phyloP scores from a whole-genome alignment of 2,113 vertebrate species.

The Glaucomys volans region DNA sequence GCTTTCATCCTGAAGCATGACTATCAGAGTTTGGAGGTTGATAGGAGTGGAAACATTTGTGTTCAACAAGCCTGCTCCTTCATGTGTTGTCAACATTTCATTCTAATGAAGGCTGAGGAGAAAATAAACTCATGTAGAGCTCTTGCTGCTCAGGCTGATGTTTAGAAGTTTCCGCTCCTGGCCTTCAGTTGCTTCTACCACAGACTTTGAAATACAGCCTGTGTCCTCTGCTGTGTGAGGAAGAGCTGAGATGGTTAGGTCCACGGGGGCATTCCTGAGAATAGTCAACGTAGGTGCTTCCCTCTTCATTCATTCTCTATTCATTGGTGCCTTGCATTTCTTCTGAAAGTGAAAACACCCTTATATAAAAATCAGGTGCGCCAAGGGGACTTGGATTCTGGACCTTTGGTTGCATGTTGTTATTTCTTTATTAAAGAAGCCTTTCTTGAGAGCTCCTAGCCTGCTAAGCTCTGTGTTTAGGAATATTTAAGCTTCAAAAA shows the following conservation, averaged over 20 bases:
- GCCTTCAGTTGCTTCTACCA: not conserved
- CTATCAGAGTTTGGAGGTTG: constrained; percentile 71
- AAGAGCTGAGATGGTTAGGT: not conserved
- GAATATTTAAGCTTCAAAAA: not conserved
- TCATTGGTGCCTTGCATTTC: not conserved
- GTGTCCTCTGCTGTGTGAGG: not conserved
- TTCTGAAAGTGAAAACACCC: not conserved
- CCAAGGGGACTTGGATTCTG: not conserved
- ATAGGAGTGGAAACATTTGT: constrained; percentile 78
- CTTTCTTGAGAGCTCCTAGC: not conserved
- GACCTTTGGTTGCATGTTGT: not conserved
- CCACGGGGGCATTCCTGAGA: not conserved
- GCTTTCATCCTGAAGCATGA: constrained; percentile 70
- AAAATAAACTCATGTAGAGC: constrained; percentile 47
- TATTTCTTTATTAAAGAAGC: constrained; percentile 2
- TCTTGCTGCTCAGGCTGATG: constrained; percentile 8
- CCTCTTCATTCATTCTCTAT: not conserved
- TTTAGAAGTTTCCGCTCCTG: not conserved
- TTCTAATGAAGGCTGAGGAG: constrained; percentile 69
- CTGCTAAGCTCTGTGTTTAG: not conserved
- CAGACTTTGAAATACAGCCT: not conserved
- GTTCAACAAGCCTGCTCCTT: constrained; percentile 74
- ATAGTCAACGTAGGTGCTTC: not conserved
- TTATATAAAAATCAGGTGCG: not conserved
- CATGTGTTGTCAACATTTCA: constrained; percentile 74